Conservation (phyloP, 2,888 invertebrate genomes). For the Zeuzera pyrina region DNA sequence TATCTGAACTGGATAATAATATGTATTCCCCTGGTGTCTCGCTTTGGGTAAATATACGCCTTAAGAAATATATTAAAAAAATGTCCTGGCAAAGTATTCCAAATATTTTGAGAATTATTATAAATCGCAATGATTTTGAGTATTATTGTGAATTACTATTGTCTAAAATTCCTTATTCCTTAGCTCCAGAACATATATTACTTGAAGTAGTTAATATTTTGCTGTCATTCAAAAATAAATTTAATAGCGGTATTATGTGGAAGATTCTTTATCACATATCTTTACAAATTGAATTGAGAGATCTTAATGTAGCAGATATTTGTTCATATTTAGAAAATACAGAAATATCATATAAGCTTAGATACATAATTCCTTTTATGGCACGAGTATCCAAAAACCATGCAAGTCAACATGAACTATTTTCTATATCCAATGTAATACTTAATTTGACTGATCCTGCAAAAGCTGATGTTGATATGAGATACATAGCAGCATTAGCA, state of each 20-base stretch:
- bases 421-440: conserved; percentile 30
- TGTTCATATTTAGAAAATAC: conserved; percentile 19
- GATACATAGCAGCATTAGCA: conserved; percentile 44
- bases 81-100: conserved; percentile 31
- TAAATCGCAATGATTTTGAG: conserved; percentile 34
- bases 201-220: conserved; percentile 26
- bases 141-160: conserved; percentile 31
- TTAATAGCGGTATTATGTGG: conserved; percentile 34
- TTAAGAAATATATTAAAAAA: conserved; percentile 28
- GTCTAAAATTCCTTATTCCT: conserved; percentile 25
- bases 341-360: conserved; percentile 30
- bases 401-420: conserved; percentile 17
- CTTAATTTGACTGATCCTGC: conserved; percentile 37
- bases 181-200: conserved; percentile 20
- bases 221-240: conserved; percentile 26
- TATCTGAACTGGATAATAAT: conserved; percentile 26
- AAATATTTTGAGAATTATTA: conserved; percentile 25
- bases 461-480: conserved; percentile 44
- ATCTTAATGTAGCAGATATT: conserved; percentile 17
- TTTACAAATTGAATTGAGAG: conserved; percentile 20
- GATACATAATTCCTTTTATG: conserved; percentile 45
- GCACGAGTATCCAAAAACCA: conserved; percentile 25
- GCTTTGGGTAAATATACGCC: conserved; percentile 36
- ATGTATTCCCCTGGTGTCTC: conserved; percentile 32
- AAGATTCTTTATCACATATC: conserved; percentile 44